Percentiles rank a stretch among this genome's conserved stretches.
phyloP scores from a whole-genome alignment of 2,113 vertebrate genomes.

The Stegastes partitus region DNA sequence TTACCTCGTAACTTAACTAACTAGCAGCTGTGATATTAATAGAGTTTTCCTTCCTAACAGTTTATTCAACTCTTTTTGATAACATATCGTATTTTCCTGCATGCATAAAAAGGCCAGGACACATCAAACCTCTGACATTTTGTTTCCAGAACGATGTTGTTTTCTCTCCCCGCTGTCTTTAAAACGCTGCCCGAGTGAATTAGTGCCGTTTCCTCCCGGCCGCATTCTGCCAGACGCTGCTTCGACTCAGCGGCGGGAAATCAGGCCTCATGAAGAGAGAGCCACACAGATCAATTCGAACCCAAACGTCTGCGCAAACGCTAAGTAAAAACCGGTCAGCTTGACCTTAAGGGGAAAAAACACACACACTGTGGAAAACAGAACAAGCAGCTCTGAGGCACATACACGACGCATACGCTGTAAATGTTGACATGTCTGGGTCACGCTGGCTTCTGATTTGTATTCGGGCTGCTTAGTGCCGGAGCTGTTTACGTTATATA shows the following conservation, averaged over 20 bases:
- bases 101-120: no score
- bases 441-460: neutral
- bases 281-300: neutral
- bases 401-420: neutral
- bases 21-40: no score
- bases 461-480: neutral
- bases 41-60: no score
- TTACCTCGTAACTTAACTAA: no score
- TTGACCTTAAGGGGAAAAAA: constrained; percentile 9
- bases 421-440: neutral
- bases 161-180: neutral
- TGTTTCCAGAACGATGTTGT: neutral
- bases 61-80: no score
- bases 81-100: no score
- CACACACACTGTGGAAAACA: neutral
- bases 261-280: constrained; percentile 11
- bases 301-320: neutral
- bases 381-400: neutral
- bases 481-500: neutral
- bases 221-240: neutral
- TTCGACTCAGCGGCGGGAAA: constrained; percentile 29
- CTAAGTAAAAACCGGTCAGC: constrained; percentile 16
- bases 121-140: no score
- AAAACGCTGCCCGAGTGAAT: neutral
- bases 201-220: neutral